phyloP scores from a whole-genome alignment of 2,113 vertebrate species.

The Serinus canaria region DNA sequence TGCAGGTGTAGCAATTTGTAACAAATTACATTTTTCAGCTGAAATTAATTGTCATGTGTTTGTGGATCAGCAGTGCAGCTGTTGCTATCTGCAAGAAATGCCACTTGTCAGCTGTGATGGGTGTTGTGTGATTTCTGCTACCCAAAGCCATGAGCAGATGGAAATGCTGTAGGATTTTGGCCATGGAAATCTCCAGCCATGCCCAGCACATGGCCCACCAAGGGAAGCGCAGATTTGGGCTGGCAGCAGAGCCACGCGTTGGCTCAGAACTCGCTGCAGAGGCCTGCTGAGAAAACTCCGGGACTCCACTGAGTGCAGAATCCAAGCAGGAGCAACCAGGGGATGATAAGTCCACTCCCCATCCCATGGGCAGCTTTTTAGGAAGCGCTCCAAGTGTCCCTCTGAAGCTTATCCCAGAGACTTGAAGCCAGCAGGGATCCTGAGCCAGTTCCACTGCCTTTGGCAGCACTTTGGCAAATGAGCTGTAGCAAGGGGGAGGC shows the following conservation, averaged over 20 bases:
- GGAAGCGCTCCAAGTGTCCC: neutral
- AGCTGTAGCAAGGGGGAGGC: neutral
- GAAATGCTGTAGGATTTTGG: neutral
- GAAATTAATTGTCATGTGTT: no score
- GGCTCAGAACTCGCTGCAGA: no score
- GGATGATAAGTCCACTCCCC: neutral
- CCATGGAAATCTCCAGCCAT: neutral
- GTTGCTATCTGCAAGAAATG: neutral
- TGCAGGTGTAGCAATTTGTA: neutral
- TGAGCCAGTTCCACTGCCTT: neutral
- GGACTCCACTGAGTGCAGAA: no score
- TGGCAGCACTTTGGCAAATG: neutral
- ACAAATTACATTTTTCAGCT: accelerated
- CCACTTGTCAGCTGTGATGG: neutral
- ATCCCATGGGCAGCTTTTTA: neutral
- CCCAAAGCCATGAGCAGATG: neutral
- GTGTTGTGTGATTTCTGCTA: neutral
- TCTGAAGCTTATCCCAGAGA: neutral
- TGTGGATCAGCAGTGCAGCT: no score
- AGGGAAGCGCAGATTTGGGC: no score
- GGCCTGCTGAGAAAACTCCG: no score
- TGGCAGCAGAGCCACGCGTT: no score
- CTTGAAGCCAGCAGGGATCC: neutral
- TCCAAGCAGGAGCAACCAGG: no score
- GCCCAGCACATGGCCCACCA: no score